These are phyloP conservation scores for Neoaliturus tenellus DNA, from an alignment of 2,888 invertebrate species.

Conservation along the genomic window DNA sequence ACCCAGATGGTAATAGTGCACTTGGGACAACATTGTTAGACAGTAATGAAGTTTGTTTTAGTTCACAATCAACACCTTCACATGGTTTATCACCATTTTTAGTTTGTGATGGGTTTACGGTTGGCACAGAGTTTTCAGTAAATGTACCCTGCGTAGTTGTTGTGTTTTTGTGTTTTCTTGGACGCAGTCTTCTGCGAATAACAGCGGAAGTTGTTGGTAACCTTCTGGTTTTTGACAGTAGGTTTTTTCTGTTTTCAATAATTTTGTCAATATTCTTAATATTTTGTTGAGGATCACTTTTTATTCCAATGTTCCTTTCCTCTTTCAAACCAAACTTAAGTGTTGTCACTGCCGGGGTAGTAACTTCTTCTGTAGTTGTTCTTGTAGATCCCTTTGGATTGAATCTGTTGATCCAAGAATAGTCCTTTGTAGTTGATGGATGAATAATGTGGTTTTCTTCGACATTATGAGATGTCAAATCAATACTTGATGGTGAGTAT, in stretches of 20 bases:
- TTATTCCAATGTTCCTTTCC: conserved; percentile 8
- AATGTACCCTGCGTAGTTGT: conserved; percentile 40
- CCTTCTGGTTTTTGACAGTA: conserved; percentile 63
- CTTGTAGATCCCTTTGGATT: conserved; percentile 32
- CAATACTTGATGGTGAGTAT: background rate
- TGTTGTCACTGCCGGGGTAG: conserved; percentile 56
- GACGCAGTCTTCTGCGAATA: conserved; percentile 64
- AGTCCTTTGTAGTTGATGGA: conserved; percentile 21
- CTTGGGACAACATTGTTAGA: conserved; percentile 51
- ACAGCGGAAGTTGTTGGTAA: conserved; percentile 66
- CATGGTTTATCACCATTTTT: conserved; percentile 46
- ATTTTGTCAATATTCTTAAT: conserved; percentile 52
- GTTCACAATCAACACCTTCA: conserved; percentile 16
- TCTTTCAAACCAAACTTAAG: conserved; percentile 42
- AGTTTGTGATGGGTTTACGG: conserved; percentile 28
- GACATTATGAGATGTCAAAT: conserved; percentile 12
- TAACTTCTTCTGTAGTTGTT: conserved; percentile 27
- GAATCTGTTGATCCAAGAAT: conserved; percentile 29
- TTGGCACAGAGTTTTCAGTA: conserved; percentile 19
- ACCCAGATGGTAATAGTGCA: conserved; percentile 58
- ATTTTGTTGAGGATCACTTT: conserved; percentile 35
- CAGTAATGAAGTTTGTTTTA: background rate
- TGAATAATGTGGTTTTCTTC: conserved; percentile 29
- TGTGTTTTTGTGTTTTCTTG: conserved; percentile 53
- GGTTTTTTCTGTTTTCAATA: conserved; percentile 62